Percentiles rank a stretch among this genome's conserved stretches.
Conservation (phyloP, 2,113 vertebrate genomes). For the Callipepla squamata region DNA sequence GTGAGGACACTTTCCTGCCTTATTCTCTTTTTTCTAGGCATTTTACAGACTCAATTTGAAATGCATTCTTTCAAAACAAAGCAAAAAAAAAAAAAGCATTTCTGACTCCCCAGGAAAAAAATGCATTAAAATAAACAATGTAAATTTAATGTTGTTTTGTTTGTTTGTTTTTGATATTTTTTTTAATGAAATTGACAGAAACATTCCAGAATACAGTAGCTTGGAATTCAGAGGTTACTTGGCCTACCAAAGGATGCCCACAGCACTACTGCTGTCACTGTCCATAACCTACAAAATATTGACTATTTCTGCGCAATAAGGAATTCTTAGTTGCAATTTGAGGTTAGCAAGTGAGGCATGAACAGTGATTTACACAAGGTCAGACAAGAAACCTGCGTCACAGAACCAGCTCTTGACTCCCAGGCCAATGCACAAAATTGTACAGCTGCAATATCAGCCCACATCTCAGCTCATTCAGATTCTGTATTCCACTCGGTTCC, state of each 20-base stretch:
- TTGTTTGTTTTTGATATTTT: neutral
- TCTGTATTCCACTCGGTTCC: neutral
- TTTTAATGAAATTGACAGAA: neutral
- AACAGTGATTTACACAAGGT: neutral
- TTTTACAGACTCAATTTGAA: slow-evolving; percentile 2
- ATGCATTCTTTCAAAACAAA: neutral
- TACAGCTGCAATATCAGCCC: neutral
- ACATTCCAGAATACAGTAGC: neutral
- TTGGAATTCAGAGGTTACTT: neutral
- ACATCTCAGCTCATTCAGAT: neutral
- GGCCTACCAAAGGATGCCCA: neutral
- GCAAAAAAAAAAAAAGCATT: neutral
- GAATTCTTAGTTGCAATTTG: accelerated
- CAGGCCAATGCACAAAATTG: neutral
- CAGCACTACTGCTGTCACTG: neutral
- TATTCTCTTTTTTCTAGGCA: neutral
- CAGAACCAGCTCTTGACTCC: neutral
- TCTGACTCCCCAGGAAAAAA: neutral
- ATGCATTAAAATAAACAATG: neutral
- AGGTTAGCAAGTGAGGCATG: neutral
- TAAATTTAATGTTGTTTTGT: neutral
- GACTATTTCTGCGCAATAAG: neutral
- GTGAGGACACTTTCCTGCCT: neutral
- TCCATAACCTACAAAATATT: neutral
- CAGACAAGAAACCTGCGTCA: neutral